These are phyloP conservation scores for Neodon shergylaensis DNA, from an alignment of 2,113 vertebrate genomes.

Conservation along the genomic window DNA sequence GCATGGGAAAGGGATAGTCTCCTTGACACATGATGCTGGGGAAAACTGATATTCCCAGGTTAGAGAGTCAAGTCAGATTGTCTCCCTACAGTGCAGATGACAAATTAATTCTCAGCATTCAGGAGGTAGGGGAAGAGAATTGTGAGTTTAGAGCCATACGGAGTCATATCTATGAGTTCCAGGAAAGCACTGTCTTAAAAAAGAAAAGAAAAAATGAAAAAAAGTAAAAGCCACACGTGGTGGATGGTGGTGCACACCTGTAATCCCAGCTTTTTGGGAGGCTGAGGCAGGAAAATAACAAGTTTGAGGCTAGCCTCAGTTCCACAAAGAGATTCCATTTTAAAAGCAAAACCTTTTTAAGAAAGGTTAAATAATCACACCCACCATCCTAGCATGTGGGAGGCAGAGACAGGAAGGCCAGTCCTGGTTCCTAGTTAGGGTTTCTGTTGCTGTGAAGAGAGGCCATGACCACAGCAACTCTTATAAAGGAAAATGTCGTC, in stretches of 20 bases:
- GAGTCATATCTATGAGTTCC: neutral
- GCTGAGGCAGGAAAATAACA: neutral
- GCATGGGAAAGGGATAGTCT: neutral
- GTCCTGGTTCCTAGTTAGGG: neutral
- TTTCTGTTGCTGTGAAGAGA: too few relatives aligned
- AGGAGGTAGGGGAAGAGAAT: neutral
- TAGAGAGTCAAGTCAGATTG: neutral
- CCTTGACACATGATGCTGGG: neutral
- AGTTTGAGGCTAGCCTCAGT: neutral
- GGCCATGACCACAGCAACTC: too few relatives aligned
- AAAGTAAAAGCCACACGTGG: neutral
- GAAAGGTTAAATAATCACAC: neutral
- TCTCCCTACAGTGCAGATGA: neutral
- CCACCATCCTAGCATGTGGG: neutral
- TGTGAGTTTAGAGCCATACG: neutral
- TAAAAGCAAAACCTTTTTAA: neutral
- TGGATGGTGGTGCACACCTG: neutral
- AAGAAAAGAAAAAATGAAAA: neutral
- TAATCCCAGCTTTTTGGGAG: neutral
- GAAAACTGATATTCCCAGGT: neutral
- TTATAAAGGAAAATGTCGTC: too few relatives aligned
- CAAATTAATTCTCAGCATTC: neutral
- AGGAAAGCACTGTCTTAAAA: neutral
- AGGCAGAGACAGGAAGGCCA: neutral
- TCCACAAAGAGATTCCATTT: neutral